phyloP scores from a whole-genome alignment of 2,888 invertebrate genomes.

The Augiades crinisus region DNA sequence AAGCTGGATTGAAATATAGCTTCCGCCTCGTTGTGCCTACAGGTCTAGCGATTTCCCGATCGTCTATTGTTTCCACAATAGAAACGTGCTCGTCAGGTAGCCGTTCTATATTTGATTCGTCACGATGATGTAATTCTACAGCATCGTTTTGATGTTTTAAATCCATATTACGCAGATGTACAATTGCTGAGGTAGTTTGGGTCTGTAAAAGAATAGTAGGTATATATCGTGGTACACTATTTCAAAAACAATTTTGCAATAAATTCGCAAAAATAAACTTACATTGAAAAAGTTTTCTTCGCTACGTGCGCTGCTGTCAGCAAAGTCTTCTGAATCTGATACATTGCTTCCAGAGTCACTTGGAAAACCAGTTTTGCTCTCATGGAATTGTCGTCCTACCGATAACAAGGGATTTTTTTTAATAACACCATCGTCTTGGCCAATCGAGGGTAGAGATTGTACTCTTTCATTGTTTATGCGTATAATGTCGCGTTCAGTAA shows the following conservation, averaged over 20 bases:
- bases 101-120: slow-evolving; percentile 84
- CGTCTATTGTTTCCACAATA: slow-evolving; percentile 90
- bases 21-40: slow-evolving; percentile 88
- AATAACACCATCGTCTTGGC: slow-evolving; percentile 85
- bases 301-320: slow-evolving; percentile 60
- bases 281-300: slow-evolving; percentile 62
- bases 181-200: slow-evolving; percentile 85
- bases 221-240: too few relatives aligned
- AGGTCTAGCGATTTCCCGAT: slow-evolving; percentile 84
- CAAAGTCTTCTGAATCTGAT: slow-evolving; percentile 84
- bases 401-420: slow-evolving; percentile 88
- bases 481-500: slow-evolving; percentile 71
- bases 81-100: slow-evolving; percentile 93
- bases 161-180: slow-evolving; percentile 82
- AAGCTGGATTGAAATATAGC: slow-evolving; percentile 94
- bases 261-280: too few relatives aligned
- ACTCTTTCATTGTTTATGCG: slow-evolving; percentile 68
- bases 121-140: slow-evolving; percentile 66
- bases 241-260: too few relatives aligned
- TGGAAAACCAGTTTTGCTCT: slow-evolving; percentile 55
- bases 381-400: slow-evolving; percentile 83
- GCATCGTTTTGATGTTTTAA: slow-evolving; percentile 56
- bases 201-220: slow-evolving; percentile 57
- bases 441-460: slow-evolving; percentile 55
- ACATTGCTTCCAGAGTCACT: slow-evolving; percentile 82